Conservation (phyloP, 2,797 vertebrate species). For the Parauchenoglanis ngamensis region DNA sequence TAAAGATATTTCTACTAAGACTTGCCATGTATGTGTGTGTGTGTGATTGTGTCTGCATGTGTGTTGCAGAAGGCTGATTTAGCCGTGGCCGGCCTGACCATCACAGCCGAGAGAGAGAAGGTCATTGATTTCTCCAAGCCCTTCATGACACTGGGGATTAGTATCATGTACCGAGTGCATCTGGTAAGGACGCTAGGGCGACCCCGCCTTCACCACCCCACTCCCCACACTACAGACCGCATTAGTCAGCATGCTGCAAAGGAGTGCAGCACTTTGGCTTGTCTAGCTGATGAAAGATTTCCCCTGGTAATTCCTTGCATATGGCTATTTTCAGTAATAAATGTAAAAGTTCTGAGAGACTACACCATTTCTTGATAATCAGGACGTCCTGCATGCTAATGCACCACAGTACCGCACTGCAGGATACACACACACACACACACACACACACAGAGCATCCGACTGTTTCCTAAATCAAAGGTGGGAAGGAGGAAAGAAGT, state of each 20-base stretch:
- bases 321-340: neutral
- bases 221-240: constrained; percentile 22
- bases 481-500: neutral
- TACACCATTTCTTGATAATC: neutral
- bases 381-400: constrained; percentile 21
- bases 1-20: neutral
- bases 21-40: neutral
- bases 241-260: constrained; percentile 56
- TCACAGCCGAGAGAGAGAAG: constrained; percentile 96
- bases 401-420: neutral
- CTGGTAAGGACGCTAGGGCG: constrained; percentile 82
- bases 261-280: neutral
- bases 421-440: constrained; percentile 25
- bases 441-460: constrained; percentile 23
- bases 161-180: constrained; percentile 97
- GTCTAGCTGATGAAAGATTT: constrained; percentile 22
- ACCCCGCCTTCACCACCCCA: neutral
- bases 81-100: constrained; percentile 94
- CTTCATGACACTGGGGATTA: constrained; percentile 98
- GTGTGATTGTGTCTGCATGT: constrained; percentile 50
- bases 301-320: neutral
- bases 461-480: constrained; percentile 4
- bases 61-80: constrained; percentile 93
- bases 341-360: constrained; percentile 8
- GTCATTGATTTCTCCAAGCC: constrained; percentile 99